phyloP scores from a whole-genome alignment of 2,797 vertebrate species.

The Atherinosoma microstoma region DNA sequence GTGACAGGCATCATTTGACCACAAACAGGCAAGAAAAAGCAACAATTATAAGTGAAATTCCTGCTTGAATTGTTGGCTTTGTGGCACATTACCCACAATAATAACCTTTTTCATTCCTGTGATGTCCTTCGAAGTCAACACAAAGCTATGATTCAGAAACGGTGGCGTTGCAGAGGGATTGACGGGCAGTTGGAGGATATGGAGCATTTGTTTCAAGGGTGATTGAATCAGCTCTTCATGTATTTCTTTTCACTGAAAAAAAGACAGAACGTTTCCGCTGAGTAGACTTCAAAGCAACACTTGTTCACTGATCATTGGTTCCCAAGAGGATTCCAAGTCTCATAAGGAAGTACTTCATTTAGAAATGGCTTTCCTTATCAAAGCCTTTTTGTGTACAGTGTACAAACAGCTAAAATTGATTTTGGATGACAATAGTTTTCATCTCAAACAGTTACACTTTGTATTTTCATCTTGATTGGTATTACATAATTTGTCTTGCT shows the following conservation, averaged over 20 bases:
- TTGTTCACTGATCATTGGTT: background rate
- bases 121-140: background rate
- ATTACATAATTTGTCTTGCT: background rate
- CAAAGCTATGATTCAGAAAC: background rate
- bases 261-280: background rate
- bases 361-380: background rate
- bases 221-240: constrained; percentile 9
- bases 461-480: background rate
- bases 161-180: background rate
- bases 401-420: background rate
- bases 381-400: background rate
- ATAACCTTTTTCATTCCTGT: background rate
- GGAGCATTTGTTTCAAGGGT: background rate
- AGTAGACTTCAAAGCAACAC: constrained; percentile 13
- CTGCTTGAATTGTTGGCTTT: background rate
- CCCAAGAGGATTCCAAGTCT: background rate
- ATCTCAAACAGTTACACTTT: background rate
- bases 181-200: constrained; percentile 12
- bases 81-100: too few relatives aligned
- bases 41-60: background rate
- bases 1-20: background rate
- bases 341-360: background rate
- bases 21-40: background rate
- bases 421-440: background rate
- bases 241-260: background rate